phyloP scores from a whole-genome alignment of 2,113 vertebrate genomes.

The Lucifuga dentata region DNA sequence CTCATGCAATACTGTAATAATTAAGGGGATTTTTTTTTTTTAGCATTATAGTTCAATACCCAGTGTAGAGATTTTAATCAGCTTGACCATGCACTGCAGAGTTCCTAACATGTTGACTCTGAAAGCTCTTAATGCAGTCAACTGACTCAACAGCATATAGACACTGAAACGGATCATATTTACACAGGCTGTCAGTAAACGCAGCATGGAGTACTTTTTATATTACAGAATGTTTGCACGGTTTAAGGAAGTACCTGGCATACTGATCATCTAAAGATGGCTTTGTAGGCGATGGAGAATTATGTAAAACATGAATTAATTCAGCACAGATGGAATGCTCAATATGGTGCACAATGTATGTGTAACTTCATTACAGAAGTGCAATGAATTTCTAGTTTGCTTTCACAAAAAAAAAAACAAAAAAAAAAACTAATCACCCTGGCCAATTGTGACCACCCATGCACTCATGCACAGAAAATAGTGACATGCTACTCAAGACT shows the following conservation, averaged over 20 bases:
- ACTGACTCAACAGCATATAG: constrained; percentile 50
- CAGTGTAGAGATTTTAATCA: constrained; percentile 36
- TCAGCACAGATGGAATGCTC: constrained; percentile 20
- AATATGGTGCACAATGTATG: neutral
- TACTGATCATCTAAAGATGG: constrained; percentile 18
- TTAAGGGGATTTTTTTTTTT: constrained; percentile 27
- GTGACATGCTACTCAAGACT: constrained; percentile 11
- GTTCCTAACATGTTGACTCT: constrained; percentile 26
- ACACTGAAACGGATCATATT: constrained; percentile 57
- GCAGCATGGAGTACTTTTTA: constrained; percentile 1
- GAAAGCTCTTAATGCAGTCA: constrained; percentile 37
- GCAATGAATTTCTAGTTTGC: neutral
- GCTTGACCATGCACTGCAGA: constrained; percentile 57
- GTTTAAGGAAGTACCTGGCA: constrained; percentile 6
- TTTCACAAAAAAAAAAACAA: neutral
- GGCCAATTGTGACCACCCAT: constrained; percentile 7
- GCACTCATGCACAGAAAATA: neutral
- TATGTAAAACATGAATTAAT: constrained; percentile 13
- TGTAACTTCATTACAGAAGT: constrained; percentile 1
- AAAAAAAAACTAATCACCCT: neutral
- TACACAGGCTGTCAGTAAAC: constrained; percentile 39
- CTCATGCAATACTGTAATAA: constrained; percentile 36
- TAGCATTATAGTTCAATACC: constrained; percentile 23
- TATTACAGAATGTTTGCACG: constrained; percentile 6
- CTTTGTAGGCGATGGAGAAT: constrained; percentile 12